A percentile compares a stretch with the other conserved stretches of the same genome.
These are phyloP conservation scores for Tachina fera DNA, from an alignment of 2,888 invertebrate genomes.

Conservation along the genomic window DNA sequence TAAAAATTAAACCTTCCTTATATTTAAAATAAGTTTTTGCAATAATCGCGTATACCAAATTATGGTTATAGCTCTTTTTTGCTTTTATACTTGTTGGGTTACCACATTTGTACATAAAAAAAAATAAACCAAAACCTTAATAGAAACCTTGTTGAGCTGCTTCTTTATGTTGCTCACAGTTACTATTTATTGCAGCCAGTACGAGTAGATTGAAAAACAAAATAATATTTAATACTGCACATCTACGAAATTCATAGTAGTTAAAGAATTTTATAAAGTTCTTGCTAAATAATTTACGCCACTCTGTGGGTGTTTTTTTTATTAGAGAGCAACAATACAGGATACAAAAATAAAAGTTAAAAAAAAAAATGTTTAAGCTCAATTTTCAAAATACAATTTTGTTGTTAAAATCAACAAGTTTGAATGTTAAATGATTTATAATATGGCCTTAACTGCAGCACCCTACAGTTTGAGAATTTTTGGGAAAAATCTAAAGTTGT, in stretches of 20 bases:
- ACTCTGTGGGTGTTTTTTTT: constrained; percentile 56
- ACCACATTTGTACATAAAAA: not conserved
- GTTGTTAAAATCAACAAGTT: constrained; percentile 49
- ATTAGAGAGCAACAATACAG: constrained; percentile 36
- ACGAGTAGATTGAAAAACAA: constrained; percentile 26
- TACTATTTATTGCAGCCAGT: constrained; percentile 12
- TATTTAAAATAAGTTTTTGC: no score
- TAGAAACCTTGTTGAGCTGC: constrained; percentile 28
- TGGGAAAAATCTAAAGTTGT: not conserved
- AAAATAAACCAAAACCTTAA: constrained; percentile 8
- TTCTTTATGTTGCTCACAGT: constrained; percentile 26
- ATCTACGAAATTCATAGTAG: constrained; percentile 1
- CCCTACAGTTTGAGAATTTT: not conserved
- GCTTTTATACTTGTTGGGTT: not conserved
- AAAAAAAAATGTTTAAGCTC: constrained; percentile 20
- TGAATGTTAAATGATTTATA: not conserved
- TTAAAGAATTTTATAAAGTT: constrained; percentile 32
- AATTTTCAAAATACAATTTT: constrained; percentile 44
- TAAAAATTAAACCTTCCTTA: no score
- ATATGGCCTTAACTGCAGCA: not conserved
- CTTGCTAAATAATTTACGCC: constrained; percentile 33
- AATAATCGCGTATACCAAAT: no score
- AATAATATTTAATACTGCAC: constrained; percentile 34
- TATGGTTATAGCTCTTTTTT: no score
- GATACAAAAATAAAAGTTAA: no score